Conservation (phyloP, 2,113 vertebrate species). For the Aspiorhynchus laticeps region DNA sequence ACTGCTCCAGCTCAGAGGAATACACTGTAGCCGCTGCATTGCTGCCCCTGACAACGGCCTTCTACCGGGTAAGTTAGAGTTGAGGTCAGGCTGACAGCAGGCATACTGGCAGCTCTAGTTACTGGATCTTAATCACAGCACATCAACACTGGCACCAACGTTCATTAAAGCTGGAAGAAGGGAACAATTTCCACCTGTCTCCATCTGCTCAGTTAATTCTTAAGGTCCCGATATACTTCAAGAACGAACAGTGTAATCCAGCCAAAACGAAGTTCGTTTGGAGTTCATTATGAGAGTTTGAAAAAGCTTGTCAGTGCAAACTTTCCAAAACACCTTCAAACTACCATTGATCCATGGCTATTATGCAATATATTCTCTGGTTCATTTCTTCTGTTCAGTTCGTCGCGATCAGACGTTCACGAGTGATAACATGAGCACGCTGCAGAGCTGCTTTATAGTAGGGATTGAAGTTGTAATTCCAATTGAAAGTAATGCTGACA, state of each 20-base stretch:
- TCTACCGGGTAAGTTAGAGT: slow-evolving; percentile 89
- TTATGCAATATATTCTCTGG: not conserved
- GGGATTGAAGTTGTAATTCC: not conserved
- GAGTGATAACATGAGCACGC: not conserved
- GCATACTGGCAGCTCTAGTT: slow-evolving; percentile 7
- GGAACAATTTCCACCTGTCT: slow-evolving; percentile 23
- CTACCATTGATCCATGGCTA: not conserved
- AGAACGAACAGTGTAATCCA: not conserved
- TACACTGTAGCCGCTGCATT: slow-evolving; percentile 90
- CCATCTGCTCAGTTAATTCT: slow-evolving; percentile 5
- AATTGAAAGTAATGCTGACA: not conserved
- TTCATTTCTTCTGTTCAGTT: not conserved
- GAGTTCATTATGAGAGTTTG: not conserved
- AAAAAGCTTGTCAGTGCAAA: not conserved
- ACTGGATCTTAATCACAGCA: slow-evolving; percentile 16
- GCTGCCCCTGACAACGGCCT: slow-evolving; percentile 91
- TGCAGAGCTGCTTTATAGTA: not conserved
- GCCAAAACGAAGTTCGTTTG: not conserved
- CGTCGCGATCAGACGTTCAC: not conserved
- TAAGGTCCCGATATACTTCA: not conserved
- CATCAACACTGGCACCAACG: slow-evolving; percentile 27
- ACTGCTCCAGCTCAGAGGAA: slow-evolving; percentile 96
- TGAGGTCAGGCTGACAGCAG: slow-evolving; percentile 24
- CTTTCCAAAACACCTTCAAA: not conserved
- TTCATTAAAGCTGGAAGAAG: not conserved